Percentiles rank a stretch among this genome's conserved stretches.
phyloP scores from a whole-genome alignment of 2,888 invertebrate genomes.

The Andrena chrysosceles region DNA sequence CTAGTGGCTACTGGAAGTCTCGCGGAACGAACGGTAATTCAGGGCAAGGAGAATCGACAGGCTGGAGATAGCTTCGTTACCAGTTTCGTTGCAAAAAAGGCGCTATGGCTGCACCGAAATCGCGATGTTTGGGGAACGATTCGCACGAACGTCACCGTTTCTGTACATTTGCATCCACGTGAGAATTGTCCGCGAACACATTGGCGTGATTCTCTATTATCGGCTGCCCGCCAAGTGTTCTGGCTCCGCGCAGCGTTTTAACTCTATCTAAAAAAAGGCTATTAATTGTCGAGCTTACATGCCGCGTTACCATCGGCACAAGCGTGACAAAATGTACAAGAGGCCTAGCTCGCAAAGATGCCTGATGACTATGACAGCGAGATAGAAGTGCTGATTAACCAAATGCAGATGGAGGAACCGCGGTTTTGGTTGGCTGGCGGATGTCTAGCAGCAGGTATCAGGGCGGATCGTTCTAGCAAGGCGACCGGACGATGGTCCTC shows the following conservation, averaged over 20 bases:
- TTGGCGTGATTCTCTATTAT: slow-evolving; percentile 2
- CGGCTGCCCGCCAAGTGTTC: slow-evolving; percentile 8
- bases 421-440: slow-evolving; percentile 16
- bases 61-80: not conserved
- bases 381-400: slow-evolving; percentile 22
- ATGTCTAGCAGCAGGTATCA: slow-evolving; percentile 55
- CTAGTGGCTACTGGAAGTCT: not conserved
- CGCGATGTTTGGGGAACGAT: not conserved
- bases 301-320: not conserved
- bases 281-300: slow-evolving; percentile 17
- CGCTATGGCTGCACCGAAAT: not conserved
- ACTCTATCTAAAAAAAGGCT: slow-evolving; percentile 15
- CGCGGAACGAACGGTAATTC: not conserved
- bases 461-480: slow-evolving; percentile 46
- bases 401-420: slow-evolving; percentile 6
- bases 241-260: not conserved
- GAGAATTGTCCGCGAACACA: slow-evolving; percentile 1
- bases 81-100: not conserved
- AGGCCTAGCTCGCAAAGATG: not conserved
- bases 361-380: not conserved
- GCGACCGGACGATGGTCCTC: slow-evolving; percentile 19
- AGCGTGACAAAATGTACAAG: not conserved
- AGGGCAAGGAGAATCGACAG: slow-evolving; percentile 25
- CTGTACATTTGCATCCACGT: not conserved
- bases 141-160: not conserved